phyloP scores from a whole-genome alignment of 2,113 vertebrate genomes.

The Echinops telfairi region DNA sequence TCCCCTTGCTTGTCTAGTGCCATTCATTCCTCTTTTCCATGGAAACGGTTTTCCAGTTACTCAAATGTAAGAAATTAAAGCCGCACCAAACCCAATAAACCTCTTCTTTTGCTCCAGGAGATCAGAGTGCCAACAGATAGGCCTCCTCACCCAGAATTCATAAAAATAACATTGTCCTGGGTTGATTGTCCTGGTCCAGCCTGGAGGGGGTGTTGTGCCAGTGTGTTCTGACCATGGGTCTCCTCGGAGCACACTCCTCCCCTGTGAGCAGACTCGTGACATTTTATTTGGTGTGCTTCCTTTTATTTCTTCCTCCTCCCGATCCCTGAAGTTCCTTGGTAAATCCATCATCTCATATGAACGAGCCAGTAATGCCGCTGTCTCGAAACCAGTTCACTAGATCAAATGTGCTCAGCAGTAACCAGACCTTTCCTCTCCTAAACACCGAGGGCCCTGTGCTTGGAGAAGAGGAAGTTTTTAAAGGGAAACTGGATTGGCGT shows the following conservation, averaged over 20 bases:
- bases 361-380: background rate
- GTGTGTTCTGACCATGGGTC: background rate
- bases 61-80: slow-evolving; percentile 78
- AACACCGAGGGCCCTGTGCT: slow-evolving; percentile 1
- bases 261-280: slow-evolving; percentile 35
- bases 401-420: background rate
- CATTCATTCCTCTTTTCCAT: slow-evolving; percentile 67
- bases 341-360: slow-evolving; percentile 21
- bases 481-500: slow-evolving; percentile 7
- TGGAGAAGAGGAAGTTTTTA: slow-evolving; percentile 51
- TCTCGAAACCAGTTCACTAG: background rate
- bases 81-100: slow-evolving; percentile 77
- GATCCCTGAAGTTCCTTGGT: slow-evolving; percentile 25
- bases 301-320: slow-evolving; percentile 36
- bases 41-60: slow-evolving; percentile 79
- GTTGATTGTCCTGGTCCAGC: slow-evolving; percentile 60
- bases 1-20: slow-evolving; percentile 61
- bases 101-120: slow-evolving; percentile 74
- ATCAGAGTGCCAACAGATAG: slow-evolving; percentile 63
- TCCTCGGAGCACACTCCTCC: slow-evolving; percentile 1
- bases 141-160: slow-evolving; percentile 68
- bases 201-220: slow-evolving; percentile 2
- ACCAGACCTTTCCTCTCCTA: slow-evolving; percentile 12
- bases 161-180: slow-evolving; percentile 67
- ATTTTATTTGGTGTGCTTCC: slow-evolving; percentile 44